phyloP scores from a whole-genome alignment of 1,140 invertebrate genomes.

The Diachasma alloeum region DNA sequence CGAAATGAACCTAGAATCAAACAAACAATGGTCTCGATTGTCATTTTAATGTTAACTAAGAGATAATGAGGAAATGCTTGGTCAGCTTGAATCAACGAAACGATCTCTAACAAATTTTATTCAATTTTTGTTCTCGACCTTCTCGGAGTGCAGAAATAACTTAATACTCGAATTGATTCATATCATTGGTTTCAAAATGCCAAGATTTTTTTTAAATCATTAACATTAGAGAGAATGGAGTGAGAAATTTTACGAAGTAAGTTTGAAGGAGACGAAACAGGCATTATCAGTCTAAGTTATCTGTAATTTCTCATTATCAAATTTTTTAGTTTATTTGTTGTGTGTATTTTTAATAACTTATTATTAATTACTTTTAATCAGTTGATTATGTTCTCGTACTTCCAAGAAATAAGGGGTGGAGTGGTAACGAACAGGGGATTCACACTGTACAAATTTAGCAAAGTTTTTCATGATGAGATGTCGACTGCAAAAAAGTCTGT shows the following conservation, averaged over 20 bases:
- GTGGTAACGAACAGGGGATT: no score
- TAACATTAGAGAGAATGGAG: no score
- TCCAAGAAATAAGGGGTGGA: slow-evolving; percentile 3
- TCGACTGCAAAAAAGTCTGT: no score
- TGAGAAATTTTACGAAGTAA: neutral
- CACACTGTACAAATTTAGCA: no score
- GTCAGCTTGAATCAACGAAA: neutral
- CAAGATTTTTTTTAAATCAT: neutral
- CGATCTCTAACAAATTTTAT: neutral
- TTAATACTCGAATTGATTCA: slow-evolving; percentile 3
- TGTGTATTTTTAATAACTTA: neutral
- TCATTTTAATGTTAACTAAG: neutral
- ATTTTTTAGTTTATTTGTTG: neutral
- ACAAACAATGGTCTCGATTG: neutral
- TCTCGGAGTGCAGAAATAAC: neutral
- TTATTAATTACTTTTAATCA: neutral
- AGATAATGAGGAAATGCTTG: neutral
- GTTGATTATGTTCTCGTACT: slow-evolving; percentile 24
- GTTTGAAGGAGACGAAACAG: neutral
- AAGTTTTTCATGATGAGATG: no score
- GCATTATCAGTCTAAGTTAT: slow-evolving; percentile 7
- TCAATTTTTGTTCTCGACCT: neutral
- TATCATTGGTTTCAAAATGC: neutral
- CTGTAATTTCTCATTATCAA: neutral
- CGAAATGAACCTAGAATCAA: neutral